phyloP scores from a whole-genome alignment of 2,113 vertebrate genomes.

The Spilogale gracilis region DNA sequence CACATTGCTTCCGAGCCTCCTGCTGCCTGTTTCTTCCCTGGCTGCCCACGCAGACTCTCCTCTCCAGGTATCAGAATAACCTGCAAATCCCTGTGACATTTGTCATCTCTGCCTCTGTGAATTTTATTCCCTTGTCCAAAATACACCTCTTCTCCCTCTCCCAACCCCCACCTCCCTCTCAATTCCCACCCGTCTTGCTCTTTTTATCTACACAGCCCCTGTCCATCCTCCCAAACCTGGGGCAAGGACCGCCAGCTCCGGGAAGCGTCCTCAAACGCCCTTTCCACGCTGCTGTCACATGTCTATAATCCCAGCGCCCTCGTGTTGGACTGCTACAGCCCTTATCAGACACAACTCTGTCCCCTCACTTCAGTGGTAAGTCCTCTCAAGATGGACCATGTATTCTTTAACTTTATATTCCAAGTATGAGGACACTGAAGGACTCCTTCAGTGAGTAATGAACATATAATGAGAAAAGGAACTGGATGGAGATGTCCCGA shows the following conservation, averaged over 20 bases:
- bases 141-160: background rate
- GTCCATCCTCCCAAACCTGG: background rate
- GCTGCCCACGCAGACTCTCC: too few relatives aligned
- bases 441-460: background rate
- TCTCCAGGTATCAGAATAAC: background rate
- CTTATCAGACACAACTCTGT: background rate
- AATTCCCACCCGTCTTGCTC: background rate
- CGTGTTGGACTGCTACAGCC: accelerated
- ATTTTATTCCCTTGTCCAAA: background rate
- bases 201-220: background rate
- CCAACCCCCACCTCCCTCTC: background rate
- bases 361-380: background rate
- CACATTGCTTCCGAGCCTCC: background rate
- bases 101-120: background rate
- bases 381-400: background rate
- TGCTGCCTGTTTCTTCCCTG: background rate
- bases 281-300: background rate
- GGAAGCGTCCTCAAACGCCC: background rate
- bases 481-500: accelerated
- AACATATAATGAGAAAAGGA: background rate
- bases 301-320: background rate
- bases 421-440: background rate
- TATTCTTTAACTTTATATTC: background rate
- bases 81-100: background rate
- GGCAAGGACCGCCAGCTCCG: background rate